phyloP scores from a whole-genome alignment of 2,113 vertebrate species.

The Bombycilla garrulus region DNA sequence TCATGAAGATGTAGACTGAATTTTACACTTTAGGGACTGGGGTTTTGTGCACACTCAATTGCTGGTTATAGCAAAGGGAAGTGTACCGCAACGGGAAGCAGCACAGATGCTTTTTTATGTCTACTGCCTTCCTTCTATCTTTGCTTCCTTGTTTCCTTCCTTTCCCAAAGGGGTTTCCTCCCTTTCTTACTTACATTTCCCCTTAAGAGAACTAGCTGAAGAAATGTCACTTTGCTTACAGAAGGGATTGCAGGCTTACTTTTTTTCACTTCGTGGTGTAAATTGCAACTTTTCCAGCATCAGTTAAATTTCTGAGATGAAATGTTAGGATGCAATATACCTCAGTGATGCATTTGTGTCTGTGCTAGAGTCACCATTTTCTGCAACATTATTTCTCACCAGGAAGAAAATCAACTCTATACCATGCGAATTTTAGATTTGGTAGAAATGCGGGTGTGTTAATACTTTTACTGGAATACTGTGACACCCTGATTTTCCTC shows the following conservation, averaged over 20 bases:
- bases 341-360: neutral
- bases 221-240: neutral
- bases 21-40: neutral
- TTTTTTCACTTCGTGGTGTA: neutral
- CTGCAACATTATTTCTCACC: neutral
- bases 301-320: neutral
- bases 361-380: neutral
- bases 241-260: neutral
- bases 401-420: neutral
- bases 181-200: neutral
- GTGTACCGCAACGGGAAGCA: rapidly evolving
- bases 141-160: neutral
- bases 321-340: neutral
- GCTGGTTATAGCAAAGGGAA: neutral
- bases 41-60: neutral
- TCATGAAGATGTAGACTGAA: neutral
- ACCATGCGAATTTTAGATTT: neutral
- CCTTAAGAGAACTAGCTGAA: neutral
- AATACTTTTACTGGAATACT: neutral
- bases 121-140: neutral
- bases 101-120: neutral
- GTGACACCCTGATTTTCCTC: neutral
- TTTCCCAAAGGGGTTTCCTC: neutral
- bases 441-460: neutral
- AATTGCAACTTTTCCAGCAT: neutral